A percentile compares a stretch with the other conserved stretches of the same genome.
Evolutionary conservation across 2,888 invertebrate species (phyloP).

Genomic region (Dynastes maya): DNA sequence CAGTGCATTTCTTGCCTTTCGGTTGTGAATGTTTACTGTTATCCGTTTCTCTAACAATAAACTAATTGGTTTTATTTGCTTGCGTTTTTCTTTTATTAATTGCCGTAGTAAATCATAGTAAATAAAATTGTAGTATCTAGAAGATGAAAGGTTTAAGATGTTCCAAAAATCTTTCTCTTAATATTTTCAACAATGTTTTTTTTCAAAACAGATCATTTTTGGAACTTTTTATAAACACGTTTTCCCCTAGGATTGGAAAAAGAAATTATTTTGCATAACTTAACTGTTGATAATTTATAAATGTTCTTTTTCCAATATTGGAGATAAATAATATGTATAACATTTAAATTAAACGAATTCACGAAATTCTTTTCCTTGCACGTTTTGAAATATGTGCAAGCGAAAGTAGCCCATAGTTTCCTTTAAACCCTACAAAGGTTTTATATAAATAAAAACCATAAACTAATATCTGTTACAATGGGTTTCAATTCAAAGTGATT

Average conservation of each 20-base stretch:
- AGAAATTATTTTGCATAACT: no score
- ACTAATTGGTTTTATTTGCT: constrained; percentile 11
- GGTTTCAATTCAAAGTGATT: neutral
- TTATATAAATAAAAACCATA: neutral
- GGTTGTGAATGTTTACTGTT: constrained; percentile 5
- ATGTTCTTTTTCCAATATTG: neutral
- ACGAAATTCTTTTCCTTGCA: neutral
- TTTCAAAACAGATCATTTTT: no score
- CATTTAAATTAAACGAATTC: constrained; percentile 4
- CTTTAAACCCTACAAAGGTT: neutral
- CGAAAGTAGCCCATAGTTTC: neutral
- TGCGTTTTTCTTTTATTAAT: neutral
- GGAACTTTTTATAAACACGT: no score
- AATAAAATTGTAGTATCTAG: no score
- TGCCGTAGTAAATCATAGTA: no score
- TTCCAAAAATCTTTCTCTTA: no score
- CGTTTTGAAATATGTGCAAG: neutral
- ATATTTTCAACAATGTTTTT: no score
- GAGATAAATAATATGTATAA: constrained; percentile 4
- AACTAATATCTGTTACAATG: neutral
- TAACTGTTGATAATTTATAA: no score
- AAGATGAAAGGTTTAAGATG: no score
- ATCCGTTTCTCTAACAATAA: constrained; percentile 36
- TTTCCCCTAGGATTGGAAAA: no score
- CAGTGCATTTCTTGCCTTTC: constrained; percentile 52